Conservation (phyloP, 2,797 vertebrate genomes). For the Caiman crocodilus region DNA sequence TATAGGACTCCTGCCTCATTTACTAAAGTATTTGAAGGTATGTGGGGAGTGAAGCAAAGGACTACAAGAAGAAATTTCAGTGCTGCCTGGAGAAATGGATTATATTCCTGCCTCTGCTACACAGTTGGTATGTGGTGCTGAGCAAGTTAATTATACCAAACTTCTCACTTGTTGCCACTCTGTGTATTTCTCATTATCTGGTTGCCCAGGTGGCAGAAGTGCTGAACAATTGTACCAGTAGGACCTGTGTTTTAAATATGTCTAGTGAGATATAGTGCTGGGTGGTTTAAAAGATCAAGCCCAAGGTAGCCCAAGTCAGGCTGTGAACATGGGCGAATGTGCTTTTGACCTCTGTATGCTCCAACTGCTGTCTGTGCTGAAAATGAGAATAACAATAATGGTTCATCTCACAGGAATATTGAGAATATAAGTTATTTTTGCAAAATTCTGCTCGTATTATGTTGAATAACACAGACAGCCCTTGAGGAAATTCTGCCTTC, state of each 20-base stretch:
- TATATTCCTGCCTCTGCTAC: background rate
- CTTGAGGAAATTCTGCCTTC: background rate
- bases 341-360: background rate
- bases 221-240: background rate
- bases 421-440: background rate
- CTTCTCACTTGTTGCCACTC: background rate
- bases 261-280: background rate
- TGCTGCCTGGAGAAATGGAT: background rate
- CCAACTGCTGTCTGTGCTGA: background rate
- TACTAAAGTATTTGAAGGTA: background rate
- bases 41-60: background rate
- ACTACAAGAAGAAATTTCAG: background rate
- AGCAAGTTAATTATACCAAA: background rate
- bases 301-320: background rate
- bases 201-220: background rate
- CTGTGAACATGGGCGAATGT: background rate
- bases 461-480: background rate
- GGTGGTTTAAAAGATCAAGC: background rate
- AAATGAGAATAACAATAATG: background rate
- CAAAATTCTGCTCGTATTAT: background rate
- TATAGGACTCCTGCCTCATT: background rate
- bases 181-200: background rate
- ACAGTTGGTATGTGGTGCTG: background rate
- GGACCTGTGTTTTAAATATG: background rate
- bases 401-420: background rate